Evolutionary conservation across 2,797 vertebrate species (phyloP).

Genomic region (Muscicapa striata): DNA sequence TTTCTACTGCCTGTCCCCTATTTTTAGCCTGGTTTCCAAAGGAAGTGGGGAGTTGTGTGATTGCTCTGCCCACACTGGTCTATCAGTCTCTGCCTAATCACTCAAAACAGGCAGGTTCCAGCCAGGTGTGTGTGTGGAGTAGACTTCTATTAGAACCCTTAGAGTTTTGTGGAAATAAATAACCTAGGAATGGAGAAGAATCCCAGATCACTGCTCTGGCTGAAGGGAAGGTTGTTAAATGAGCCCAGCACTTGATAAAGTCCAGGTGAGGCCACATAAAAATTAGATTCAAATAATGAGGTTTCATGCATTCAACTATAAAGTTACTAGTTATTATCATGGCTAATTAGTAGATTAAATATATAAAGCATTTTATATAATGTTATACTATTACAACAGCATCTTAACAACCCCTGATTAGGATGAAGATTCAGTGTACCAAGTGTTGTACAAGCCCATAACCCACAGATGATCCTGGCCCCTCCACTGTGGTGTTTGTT

Average conservation of each 20-base stretch:
- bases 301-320: not conserved
- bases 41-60: not conserved
- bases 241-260: not conserved
- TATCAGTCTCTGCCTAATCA: not conserved
- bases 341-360: not conserved
- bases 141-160: not conserved
- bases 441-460: not conserved
- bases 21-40: conserved; percentile 24
- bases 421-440: not conserved
- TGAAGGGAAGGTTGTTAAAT: not conserved
- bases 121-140: not conserved
- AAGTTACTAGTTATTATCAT: not conserved
- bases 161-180: not conserved
- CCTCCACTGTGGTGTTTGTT: not conserved
- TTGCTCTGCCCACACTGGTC: not conserved
- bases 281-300: not conserved
- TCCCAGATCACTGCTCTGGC: not conserved
- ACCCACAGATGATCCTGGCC: not conserved
- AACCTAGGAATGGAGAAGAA: not conserved
- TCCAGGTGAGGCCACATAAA: not conserved
- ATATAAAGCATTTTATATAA: not conserved
- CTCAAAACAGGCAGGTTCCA: not conserved
- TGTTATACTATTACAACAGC: not conserved
- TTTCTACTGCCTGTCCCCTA: not conserved
- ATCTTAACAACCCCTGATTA: not conserved